Percentiles rank a stretch among this genome's conserved stretches.
Conservation (phyloP, 2,113 vertebrate species). For the Amblyopsis rosae region DNA sequence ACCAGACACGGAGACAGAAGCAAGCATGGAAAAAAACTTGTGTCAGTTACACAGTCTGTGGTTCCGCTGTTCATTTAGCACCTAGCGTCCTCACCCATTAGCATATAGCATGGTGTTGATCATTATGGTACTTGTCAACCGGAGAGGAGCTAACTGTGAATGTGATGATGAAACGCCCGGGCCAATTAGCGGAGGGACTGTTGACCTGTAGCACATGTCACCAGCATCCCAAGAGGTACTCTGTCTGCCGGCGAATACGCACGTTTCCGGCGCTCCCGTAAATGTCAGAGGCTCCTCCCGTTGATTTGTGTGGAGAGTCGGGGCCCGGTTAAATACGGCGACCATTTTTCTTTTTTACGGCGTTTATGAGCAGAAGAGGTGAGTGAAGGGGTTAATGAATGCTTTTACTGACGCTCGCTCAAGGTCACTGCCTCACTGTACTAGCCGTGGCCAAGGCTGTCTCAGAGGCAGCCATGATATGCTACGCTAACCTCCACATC, state of each 20-base stretch:
- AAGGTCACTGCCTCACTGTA: constrained; percentile 50
- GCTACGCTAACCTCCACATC: neutral
- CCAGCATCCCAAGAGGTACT: constrained; percentile 1
- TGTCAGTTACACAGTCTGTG: neutral
- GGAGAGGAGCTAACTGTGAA: neutral
- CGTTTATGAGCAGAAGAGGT: constrained; percentile 59
- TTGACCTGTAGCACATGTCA: constrained; percentile 17
- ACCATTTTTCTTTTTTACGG: constrained; percentile 64
- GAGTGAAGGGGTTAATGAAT: constrained; percentile 70
- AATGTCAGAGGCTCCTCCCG: constrained; percentile 3
- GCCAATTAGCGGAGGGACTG: constrained; percentile 7
- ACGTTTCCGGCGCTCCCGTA: constrained; percentile 16
- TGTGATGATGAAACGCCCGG: constrained; percentile 4
- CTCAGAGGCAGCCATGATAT: constrained; percentile 1
- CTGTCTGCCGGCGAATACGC: neutral
- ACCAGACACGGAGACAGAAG: neutral
- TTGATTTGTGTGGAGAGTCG: constrained; percentile 34
- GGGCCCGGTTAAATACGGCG: constrained; percentile 22
- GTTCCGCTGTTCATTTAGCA: neutral
- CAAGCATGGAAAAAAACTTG: neutral
- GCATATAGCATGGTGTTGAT: constrained; percentile 4
- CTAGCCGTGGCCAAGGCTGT: neutral
- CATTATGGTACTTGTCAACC: neutral
- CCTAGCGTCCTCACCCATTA: neutral
- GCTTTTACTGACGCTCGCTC: constrained; percentile 62